Evolutionary conservation across 2,888 invertebrate genomes (phyloP).

Genomic region (Synanthedon myopaeformis): DNA sequence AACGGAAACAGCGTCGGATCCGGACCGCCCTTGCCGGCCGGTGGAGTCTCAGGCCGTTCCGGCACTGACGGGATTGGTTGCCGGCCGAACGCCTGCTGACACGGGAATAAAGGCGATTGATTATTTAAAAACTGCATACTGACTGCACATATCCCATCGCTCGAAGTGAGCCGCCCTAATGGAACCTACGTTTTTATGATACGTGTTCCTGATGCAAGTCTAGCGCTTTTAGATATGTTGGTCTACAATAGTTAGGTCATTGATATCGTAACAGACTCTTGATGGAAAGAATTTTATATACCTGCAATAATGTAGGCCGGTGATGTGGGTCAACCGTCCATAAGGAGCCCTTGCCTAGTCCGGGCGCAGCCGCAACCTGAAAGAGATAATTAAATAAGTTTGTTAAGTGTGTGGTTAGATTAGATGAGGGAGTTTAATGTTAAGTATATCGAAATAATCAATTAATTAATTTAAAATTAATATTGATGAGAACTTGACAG

Average conservation of each 20-base stretch:
- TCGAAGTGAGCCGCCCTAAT: no score
- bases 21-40: slow-evolving; percentile 65
- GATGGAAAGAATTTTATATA: slow-evolving; percentile 10
- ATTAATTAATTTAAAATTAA: no score
- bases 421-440: no score
- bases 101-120: not conserved
- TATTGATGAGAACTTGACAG: no score
- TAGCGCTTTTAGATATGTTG: no score
- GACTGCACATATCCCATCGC: no score
- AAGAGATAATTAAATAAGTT: not conserved
- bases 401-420: no score
- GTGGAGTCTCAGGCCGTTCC: slow-evolving; percentile 19
- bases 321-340: slow-evolving; percentile 97
- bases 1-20: slow-evolving; percentile 88
- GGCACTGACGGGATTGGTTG: slow-evolving; percentile 79
- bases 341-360: slow-evolving; percentile 93
- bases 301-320: slow-evolving; percentile 78
- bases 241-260: no score
- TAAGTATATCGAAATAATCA: no score
- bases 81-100: slow-evolving; percentile 86
- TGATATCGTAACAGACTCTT: not conserved
- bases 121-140: no score
- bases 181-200: no score
- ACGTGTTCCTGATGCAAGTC: no score
- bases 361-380: slow-evolving; percentile 66